Percentiles rank a stretch among this genome's conserved stretches.
These are phyloP conservation scores for Macrocentrus cingulum DNA, from an alignment of 1,140 invertebrate species.

Conservation along the genomic window DNA sequence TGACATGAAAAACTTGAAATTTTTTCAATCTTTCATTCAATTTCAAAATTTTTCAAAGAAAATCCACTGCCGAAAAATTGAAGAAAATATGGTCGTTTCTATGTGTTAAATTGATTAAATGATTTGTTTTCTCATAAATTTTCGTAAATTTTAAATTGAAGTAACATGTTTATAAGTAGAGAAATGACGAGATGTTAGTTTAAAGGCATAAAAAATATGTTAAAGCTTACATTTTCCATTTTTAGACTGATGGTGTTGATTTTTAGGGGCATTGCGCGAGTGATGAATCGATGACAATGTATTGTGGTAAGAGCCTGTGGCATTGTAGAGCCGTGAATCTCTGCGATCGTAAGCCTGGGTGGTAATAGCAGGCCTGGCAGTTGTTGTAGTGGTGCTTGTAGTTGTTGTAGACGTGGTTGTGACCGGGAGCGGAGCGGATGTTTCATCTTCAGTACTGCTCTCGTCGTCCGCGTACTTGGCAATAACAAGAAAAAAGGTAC, in stretches of 20 bases:
- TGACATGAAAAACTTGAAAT: too few relatives aligned
- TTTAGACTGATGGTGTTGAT: conserved; percentile 3
- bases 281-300: conserved; percentile 16
- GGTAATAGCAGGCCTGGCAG: conserved; percentile 22
- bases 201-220: neutral
- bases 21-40: too few relatives aligned
- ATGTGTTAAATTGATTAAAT: too few relatives aligned
- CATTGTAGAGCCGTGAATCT: conserved; percentile 19
- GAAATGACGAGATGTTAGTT: too few relatives aligned
- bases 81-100: too few relatives aligned
- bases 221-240: conserved; percentile 23
- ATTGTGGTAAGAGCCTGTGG: conserved; percentile 11
- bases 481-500: conserved; percentile 32
- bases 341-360: conserved; percentile 18
- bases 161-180: too few relatives aligned
- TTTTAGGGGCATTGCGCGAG: conserved; percentile 21
- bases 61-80: too few relatives aligned
- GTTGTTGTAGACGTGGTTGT: conserved; percentile 12
- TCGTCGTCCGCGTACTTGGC: conserved; percentile 66
- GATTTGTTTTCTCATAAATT: too few relatives aligned
- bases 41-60: too few relatives aligned
- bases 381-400: conserved; percentile 3
- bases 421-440: conserved; percentile 17
- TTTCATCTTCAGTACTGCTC: conserved; percentile 43
- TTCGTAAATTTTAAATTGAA: too few relatives aligned